phyloP scores from a whole-genome alignment of 2,888 invertebrate genomes.

The Tyria jacobaeae region DNA sequence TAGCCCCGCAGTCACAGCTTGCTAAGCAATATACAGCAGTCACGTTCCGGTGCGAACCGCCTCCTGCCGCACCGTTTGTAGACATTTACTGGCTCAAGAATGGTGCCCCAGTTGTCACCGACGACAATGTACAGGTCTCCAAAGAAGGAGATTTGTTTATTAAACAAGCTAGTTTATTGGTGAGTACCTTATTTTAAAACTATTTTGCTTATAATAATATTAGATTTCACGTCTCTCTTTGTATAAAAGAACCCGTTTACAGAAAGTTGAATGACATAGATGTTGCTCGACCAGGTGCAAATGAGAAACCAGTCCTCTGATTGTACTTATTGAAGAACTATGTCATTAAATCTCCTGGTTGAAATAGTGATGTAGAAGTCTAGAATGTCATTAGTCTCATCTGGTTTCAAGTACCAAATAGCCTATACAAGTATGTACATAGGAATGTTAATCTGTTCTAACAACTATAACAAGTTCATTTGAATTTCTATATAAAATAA shows the following conservation, averaged over 20 bases:
- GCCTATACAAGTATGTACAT: too few species aligned
- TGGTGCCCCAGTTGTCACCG: slow-evolving; percentile 88
- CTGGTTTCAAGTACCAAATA: too few species aligned
- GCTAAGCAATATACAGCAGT: slow-evolving; percentile 94
- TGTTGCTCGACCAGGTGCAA: too few species aligned
- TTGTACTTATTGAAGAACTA: not conserved
- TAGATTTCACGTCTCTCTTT: too few species aligned
- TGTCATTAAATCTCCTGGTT: too few species aligned
- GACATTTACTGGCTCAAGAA: slow-evolving; percentile 95
- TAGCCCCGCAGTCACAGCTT: slow-evolving; percentile 93
- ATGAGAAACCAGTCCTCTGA: too few species aligned
- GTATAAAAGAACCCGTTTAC: too few species aligned
- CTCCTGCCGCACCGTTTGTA: slow-evolving; percentile 95
- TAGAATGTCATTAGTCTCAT: too few species aligned
- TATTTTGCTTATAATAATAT: too few species aligned
- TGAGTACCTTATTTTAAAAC: slow-evolving; percentile 56
- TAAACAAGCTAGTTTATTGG: slow-evolving; percentile 92
- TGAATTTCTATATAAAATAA: not conserved
- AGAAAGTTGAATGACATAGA: too few species aligned
- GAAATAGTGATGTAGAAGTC: too few species aligned
- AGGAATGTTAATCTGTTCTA: too few species aligned
- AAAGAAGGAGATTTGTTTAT: slow-evolving; percentile 94
- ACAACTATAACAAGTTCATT: not conserved
- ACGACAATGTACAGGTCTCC: slow-evolving; percentile 90
- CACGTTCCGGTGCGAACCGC: slow-evolving; percentile 95